phyloP scores from a whole-genome alignment of 2,797 vertebrate species.

The Alca torda region DNA sequence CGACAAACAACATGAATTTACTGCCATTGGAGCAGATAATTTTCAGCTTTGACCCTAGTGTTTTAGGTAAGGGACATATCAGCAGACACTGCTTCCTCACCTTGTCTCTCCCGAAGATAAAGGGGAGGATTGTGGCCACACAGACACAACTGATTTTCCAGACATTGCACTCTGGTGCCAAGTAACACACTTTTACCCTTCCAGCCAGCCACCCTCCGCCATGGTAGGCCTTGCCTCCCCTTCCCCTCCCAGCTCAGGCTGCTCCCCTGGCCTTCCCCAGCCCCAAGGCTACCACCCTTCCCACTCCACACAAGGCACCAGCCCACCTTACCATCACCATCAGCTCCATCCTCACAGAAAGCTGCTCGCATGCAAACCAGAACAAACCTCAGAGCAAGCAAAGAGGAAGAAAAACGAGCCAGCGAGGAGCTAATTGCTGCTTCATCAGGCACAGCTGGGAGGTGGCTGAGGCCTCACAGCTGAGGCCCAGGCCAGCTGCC shows the following conservation, averaged over 20 bases:
- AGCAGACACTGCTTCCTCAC: not conserved
- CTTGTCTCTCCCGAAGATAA: not conserved
- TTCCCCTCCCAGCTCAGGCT: not conserved
- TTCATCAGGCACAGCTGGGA: not conserved
- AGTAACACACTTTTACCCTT: not conserved
- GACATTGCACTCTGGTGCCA: too few relatives aligned
- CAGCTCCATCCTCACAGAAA: fast-evolving
- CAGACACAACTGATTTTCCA: not conserved
- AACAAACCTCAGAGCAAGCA: not conserved
- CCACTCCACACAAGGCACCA: fast-evolving
- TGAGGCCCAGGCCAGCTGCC: not conserved
- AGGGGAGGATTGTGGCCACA: fast-evolving
- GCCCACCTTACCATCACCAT: fast-evolving
- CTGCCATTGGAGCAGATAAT: not conserved
- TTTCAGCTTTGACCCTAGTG: not conserved
- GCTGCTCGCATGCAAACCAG: fast-evolving
- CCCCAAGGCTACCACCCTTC: too few relatives aligned
- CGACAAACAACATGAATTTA: not conserved
- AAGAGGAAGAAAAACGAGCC: not conserved
- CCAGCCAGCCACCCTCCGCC: not conserved
- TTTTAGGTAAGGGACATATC: not conserved
- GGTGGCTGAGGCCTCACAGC: not conserved
- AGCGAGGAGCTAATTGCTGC: not conserved
- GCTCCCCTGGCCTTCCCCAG: not conserved
- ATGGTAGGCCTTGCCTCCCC: fast-evolving